Evolutionary conservation across 2,888 invertebrate genomes (phyloP), one percentile per base, ranked within the genome.

Genomic region (Pheosia gnoma): DNA sequence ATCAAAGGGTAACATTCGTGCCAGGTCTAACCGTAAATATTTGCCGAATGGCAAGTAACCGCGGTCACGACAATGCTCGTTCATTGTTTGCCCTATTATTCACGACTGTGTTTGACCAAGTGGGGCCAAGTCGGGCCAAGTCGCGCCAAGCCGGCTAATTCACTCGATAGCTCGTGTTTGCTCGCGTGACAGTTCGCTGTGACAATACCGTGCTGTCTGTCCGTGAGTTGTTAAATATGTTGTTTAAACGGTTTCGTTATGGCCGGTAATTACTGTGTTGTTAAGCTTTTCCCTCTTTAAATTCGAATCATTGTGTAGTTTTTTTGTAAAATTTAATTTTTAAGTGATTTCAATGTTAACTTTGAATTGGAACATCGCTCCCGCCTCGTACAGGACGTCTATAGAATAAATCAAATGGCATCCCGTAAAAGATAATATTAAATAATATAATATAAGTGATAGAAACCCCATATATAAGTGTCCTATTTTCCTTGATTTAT

Each of bases 1-100:
- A 93, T 93, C 93, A 92, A 89, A 90, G 88, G 87, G 85, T 83
- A 80, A 82, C 83, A 86, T 86, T 86, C 85, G 86, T 85, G 86
- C 77, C 78, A 78, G 83, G 80, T 81, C 81, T 77, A 67, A 70
- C 73, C 71, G 87, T 87, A 86, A 93, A 93, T 93, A 91, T 93
- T 93, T 85, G 84, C 87, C 75, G 63, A 78, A 78, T 71, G 81
- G 74, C 78, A 80, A 78, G 39, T 39, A 55, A 55, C 55, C 55
- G 55, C 55, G 55, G 55, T 75, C 75, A 81, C 78, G 86, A 84
- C 91, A 90, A 89, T 87, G 86, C 86, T 25, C 5, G 7, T 3
- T 38, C 64, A 60, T 41, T 91, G 87, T 93, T 91, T 91, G 81
- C 86, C 81, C 83, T 87, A 87, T 90, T 91, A 90, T 91, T 91